Evolutionary conservation across 2,113 vertebrate genomes (phyloP).

Genomic region (Neodon shergylaensis): DNA sequence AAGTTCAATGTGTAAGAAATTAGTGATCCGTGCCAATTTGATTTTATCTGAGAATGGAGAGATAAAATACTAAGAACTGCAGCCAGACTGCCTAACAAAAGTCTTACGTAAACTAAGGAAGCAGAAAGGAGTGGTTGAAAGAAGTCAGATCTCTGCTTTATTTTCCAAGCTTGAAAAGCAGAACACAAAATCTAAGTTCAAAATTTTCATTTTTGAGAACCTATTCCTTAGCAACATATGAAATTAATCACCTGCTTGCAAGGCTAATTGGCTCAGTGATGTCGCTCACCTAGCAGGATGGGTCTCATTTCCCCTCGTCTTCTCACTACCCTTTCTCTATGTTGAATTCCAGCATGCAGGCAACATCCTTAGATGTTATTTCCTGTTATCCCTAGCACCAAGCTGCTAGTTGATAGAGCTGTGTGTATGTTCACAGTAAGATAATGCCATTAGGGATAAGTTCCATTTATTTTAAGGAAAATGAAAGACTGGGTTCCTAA

Average conservation of each 20-base stretch:
- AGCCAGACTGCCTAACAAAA: not conserved
- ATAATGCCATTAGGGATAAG: constrained; percentile 40
- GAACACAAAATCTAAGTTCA: constrained; percentile 48
- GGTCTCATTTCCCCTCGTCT: constrained; percentile 34
- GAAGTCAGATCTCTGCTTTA: not conserved
- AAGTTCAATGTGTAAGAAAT: constrained; percentile 41
- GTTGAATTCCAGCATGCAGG: not conserved
- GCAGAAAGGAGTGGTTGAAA: not conserved
- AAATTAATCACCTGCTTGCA: constrained; percentile 73
- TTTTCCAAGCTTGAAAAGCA: constrained; percentile 53
- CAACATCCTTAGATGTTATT: constrained; percentile 44
- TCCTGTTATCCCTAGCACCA: constrained; percentile 54
- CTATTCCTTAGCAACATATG: constrained; percentile 58
- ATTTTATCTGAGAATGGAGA: constrained; percentile 9
- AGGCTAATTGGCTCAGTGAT: constrained; percentile 62
- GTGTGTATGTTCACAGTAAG: constrained; percentile 55
- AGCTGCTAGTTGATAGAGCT: constrained; percentile 57
- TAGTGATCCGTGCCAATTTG: constrained; percentile 17
- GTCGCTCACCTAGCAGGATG: not conserved
- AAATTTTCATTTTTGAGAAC: constrained; percentile 53
- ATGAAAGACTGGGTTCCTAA: constrained; percentile 50
- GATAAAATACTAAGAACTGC: not conserved
- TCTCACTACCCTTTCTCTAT: not conserved
- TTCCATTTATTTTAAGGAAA: constrained; percentile 39
- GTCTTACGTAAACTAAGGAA: not conserved